phyloP scores from a whole-genome alignment of 2,888 invertebrate genomes.

The Unio delphinus region DNA sequence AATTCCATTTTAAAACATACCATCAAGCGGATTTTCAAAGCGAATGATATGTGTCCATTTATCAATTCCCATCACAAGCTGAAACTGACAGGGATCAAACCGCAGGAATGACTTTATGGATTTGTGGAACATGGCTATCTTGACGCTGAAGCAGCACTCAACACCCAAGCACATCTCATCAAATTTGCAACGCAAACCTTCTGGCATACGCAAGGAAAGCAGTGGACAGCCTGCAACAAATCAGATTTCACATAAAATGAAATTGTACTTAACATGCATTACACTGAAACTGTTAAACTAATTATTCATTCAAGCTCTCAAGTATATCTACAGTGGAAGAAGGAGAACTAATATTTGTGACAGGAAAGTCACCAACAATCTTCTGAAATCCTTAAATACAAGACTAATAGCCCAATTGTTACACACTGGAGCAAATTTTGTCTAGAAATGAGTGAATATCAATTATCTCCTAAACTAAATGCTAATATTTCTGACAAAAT shows the following conservation, averaged over 20 bases:
- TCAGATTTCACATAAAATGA: background rate
- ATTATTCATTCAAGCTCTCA: too few relatives aligned
- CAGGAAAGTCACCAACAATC: too few relatives aligned
- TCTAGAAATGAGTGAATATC: too few relatives aligned
- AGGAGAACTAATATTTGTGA: too few relatives aligned
- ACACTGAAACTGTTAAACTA: too few relatives aligned
- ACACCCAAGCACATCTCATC: slow-evolving; percentile 42
- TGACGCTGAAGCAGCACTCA: slow-evolving; percentile 45
- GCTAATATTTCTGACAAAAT: too few relatives aligned
- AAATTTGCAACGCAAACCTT: slow-evolving; percentile 38
- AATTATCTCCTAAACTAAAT: too few relatives aligned
- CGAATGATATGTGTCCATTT: slow-evolving; percentile 17
- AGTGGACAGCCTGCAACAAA: slow-evolving; percentile 44
- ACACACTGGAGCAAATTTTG: too few relatives aligned
- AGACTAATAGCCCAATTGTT: too few relatives aligned
- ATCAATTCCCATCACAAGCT: slow-evolving; percentile 29
- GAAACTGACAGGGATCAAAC: slow-evolving; percentile 39
- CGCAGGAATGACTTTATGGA: slow-evolving; percentile 37
- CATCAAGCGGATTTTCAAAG: slow-evolving; percentile 13
- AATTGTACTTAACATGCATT: background rate
- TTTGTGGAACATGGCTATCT: slow-evolving; percentile 43
- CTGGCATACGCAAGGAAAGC: slow-evolving; percentile 40
- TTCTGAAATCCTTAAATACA: too few relatives aligned
- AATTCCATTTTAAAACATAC: slow-evolving; percentile 6
- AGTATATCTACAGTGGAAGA: too few relatives aligned